Evolutionary conservation across 2,797 vertebrate species (phyloP).

Genomic region (Anguilla marmorata): DNA sequence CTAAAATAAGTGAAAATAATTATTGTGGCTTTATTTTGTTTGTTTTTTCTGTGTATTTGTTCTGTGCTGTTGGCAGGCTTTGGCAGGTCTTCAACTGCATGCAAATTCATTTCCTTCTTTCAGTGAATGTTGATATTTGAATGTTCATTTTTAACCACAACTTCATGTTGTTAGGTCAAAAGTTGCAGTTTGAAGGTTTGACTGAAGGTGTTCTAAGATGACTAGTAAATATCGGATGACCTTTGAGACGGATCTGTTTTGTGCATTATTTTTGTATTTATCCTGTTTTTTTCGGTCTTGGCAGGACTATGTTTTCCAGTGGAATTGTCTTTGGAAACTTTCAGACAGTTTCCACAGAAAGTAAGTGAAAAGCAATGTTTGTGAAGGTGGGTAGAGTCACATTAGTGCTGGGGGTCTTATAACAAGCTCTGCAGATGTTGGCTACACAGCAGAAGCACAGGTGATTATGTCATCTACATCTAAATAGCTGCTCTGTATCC

Average conservation of each 20-base stretch:
- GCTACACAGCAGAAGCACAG: conserved; percentile 52
- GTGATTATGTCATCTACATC: conserved; percentile 66
- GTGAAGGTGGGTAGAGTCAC: not conserved
- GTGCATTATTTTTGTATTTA: conserved; percentile 11
- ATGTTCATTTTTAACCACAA: not conserved
- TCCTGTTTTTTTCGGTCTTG: not conserved
- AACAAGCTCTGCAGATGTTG: conserved; percentile 63
- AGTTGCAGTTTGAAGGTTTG: not conserved
- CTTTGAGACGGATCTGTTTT: not conserved
- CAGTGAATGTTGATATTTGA: not conserved
- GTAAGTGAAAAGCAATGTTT: not conserved
- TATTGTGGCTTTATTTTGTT: not conserved
- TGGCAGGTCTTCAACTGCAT: not conserved
- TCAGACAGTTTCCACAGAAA: not conserved
- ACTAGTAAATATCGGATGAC: not conserved
- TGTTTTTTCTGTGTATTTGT: not conserved
- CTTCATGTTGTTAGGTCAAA: not conserved
- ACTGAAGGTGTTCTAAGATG: not conserved
- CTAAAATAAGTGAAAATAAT: not conserved
- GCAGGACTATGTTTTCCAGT: not conserved
- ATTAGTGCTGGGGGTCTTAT: conserved; percentile 19
- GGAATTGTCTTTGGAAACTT: conserved; percentile 21
- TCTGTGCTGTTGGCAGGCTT: not conserved
- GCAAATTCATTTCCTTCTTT: not conserved
- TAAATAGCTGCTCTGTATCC: conserved; percentile 52